Conservation (phyloP, 2,113 vertebrate genomes). For the Pteropus alecto region DNA sequence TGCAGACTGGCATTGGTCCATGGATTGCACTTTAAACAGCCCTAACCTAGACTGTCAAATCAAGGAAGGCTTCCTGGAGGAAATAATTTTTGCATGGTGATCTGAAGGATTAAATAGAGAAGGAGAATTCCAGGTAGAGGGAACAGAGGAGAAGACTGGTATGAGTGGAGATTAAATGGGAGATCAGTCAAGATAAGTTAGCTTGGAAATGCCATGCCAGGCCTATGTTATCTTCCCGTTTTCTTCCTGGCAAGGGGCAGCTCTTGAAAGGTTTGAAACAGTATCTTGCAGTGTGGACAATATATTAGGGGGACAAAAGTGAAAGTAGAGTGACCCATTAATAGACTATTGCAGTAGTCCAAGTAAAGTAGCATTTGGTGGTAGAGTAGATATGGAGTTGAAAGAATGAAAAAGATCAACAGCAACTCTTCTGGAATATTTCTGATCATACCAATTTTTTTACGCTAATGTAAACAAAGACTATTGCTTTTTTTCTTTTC, state of each 20-base stretch:
- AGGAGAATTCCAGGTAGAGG: not conserved
- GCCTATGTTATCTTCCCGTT: not conserved
- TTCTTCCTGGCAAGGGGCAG: not conserved
- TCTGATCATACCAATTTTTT: not conserved
- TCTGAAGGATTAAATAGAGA: not conserved
- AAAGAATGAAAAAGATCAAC: not conserved
- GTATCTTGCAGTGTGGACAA: not conserved
- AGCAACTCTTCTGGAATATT: not conserved
- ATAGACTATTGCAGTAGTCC: not conserved
- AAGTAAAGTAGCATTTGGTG: not conserved
- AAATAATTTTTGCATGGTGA: not conserved
- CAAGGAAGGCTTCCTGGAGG: not conserved
- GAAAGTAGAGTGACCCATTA: not conserved
- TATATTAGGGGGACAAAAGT: not conserved
- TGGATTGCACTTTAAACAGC: not conserved
- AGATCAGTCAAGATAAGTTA: not conserved
- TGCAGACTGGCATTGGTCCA: accelerated
- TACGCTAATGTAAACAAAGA: not conserved
- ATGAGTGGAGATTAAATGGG: not conserved
- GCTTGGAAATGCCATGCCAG: not conserved
- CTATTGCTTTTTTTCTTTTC: not conserved
- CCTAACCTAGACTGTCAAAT: not conserved
- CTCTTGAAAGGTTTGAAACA: not conserved
- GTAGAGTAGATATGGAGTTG: not conserved
- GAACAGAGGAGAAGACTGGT: not conserved